Base-by-base conservation (phyloP, 2,888 invertebrate genomes). In the Xanthostigma xanthostigma region DNA sequence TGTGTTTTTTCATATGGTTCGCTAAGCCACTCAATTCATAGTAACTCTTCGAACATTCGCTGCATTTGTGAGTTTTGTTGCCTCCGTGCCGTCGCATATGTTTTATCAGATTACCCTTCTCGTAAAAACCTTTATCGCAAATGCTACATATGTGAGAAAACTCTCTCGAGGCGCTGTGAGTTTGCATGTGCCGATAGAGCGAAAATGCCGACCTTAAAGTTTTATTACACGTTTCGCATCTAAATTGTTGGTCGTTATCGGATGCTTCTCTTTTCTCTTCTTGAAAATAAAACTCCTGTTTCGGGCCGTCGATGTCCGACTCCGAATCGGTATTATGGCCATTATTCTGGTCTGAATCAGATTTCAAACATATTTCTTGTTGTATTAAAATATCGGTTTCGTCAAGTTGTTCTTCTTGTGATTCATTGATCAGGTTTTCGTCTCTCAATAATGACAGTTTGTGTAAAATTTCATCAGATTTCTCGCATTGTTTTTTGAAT, bases 91-190 rank as follows among this genome's bases (percentile, higher is more conserved):
- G 66, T 50, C 70, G 67, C 51, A 57, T 54, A 60, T 74, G 74
- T 0, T 73, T 58, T 1, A 65, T 62, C 53, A 74, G 56, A 39
- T 71, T 71, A 57, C 67, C 70, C 54, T 60, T 59, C 57, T 74
- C 74, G 2, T 66, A 62, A 60, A 73, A 74, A 36, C 64, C 56
- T 53, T 71, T 70, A 48, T 60, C 63, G 58, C 74, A 74, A n/a
- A 54, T 47, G 9, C 59, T 64, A 55, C 74, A 74, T 48, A 66
- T 51, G 58, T 66, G 66, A n/a, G 66, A 34, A 44, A 36, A 44
- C 2, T n/a, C 13, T 34, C 46, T 39, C 12, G 39, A 40, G 39
- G 33, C n/a, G 13, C 40, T 39, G 12, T 46, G 46, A 13, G 46
- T 46, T 46, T 39, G 14, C 33, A 39, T 33, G 17, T 46, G 46